A percentile compares a stretch with the other conserved stretches of the same genome.
Evolutionary conservation across 2,888 invertebrate genomes (phyloP).

Genomic region (Rosalia funebris): DNA sequence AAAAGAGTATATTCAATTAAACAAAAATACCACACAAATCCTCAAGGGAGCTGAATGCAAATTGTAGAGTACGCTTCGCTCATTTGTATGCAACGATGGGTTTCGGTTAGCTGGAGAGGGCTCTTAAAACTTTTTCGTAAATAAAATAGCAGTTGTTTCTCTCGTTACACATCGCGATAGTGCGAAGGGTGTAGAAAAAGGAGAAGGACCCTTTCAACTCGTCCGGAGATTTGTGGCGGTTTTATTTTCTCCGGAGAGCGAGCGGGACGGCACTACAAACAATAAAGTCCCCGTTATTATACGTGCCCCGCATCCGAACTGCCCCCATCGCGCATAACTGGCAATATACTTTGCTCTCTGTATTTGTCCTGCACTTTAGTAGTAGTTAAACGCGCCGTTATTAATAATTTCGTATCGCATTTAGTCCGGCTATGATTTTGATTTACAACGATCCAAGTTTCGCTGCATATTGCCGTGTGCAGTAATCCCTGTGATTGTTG

Average conservation of each 20-base stretch:
- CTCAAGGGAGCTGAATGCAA: too few relatives aligned
- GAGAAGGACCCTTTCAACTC: slow-evolving; percentile 44
- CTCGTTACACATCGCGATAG: slow-evolving; percentile 50
- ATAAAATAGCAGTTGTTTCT: slow-evolving; percentile 50
- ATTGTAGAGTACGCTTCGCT: too few relatives aligned
- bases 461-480: slow-evolving; percentile 12
- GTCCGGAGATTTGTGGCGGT: slow-evolving; percentile 55
- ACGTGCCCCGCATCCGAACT: slow-evolving; percentile 52
- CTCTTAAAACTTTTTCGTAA: slow-evolving; percentile 48
- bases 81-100: slow-evolving; percentile 29
- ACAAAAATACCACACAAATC: too few relatives aligned
- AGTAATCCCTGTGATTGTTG: slow-evolving; percentile 12
- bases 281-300: slow-evolving; percentile 55
- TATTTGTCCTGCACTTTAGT: slow-evolving; percentile 39
- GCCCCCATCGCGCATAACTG: slow-evolving; percentile 45
- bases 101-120: slow-evolving; percentile 31
- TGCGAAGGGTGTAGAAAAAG: slow-evolving; percentile 46
- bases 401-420: slow-evolving; percentile 27
- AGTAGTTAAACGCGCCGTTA: slow-evolving; percentile 33
- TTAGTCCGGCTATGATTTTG: slow-evolving; percentile 5
- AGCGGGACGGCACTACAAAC: slow-evolving; percentile 55
- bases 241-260: slow-evolving; percentile 55
- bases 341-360: slow-evolving; percentile 42
- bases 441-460: slow-evolving; percentile 17
- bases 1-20: too few relatives aligned